Conservation (phyloP, 2,888 invertebrate species). For the Apeira syringaria region DNA sequence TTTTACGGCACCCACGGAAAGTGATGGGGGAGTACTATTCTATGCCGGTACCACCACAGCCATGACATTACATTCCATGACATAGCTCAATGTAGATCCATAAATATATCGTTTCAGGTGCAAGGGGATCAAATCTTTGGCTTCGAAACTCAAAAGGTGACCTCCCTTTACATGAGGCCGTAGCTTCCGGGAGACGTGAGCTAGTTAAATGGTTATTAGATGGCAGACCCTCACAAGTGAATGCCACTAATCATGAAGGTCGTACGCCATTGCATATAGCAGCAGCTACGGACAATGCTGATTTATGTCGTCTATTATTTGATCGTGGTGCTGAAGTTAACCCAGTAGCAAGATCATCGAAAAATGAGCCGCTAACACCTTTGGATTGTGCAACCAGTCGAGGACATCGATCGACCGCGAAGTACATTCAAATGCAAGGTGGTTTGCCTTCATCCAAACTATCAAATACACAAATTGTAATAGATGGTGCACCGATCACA, state of each 20-base stretch:
- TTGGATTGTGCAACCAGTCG: conserved; percentile 95
- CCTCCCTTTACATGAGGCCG: conserved; percentile 97
- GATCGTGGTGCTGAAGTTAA: conserved; percentile 94
- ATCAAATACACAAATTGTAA: conserved; percentile 70
- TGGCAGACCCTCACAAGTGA: conserved; percentile 92
- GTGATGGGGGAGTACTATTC: too few species aligned
- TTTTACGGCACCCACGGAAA: too few species aligned
- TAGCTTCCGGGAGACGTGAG: conserved; percentile 94
- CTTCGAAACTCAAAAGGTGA: conserved; percentile 96
- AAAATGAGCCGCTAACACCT: conserved; percentile 94
- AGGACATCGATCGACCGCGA: conserved; percentile 95
- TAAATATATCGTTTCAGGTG: conserved; percentile 48
- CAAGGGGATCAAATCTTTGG: conserved; percentile 94
- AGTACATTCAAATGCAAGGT: conserved; percentile 95
- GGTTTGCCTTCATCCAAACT: conserved; percentile 91
- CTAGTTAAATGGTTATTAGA: conserved; percentile 94
- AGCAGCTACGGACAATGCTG: conserved; percentile 96
- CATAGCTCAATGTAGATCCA: not conserved
- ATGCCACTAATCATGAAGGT: conserved; percentile 95
- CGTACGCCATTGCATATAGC: conserved; percentile 97
- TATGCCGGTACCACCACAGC: too few species aligned
- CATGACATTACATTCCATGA: conserved; percentile 16
- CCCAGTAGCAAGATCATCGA: conserved; percentile 91
- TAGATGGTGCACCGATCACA: conserved; percentile 72
- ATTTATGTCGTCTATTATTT: conserved; percentile 94